Evolutionary conservation across 2,113 vertebrate species (phyloP).

Genomic region (Sphaerodactylus townsendi): DNA sequence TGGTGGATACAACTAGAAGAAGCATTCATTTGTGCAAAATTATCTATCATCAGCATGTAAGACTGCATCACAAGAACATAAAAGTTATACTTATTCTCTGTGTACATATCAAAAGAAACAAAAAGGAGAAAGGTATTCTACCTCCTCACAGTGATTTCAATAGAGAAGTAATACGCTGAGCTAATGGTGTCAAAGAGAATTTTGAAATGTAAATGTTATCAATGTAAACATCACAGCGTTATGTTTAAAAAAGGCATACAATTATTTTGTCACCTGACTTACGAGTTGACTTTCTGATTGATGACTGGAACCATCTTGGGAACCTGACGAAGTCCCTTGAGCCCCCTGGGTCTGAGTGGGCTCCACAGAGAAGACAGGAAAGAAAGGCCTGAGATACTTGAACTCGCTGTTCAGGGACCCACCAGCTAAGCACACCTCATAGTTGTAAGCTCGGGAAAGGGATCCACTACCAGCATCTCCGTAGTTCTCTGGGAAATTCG

Average conservation of each 20-base stretch:
- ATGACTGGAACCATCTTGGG: neutral
- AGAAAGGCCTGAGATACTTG: slow-evolving; percentile 24
- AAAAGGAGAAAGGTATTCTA: too few relatives aligned
- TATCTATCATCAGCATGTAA: too few relatives aligned
- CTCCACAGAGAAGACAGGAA: slow-evolving; percentile 4
- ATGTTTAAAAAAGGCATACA: neutral
- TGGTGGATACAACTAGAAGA: too few relatives aligned
- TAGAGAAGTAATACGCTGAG: too few relatives aligned
- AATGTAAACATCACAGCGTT: too few relatives aligned
- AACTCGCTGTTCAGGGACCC: neutral
- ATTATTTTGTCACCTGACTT: neutral
- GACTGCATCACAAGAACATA: too few relatives aligned
- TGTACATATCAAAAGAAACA: too few relatives aligned
- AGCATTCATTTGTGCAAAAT: too few relatives aligned
- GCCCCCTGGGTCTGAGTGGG: neutral
- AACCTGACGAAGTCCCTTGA: too few relatives aligned
- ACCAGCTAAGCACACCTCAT: slow-evolving; percentile 28
- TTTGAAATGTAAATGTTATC: neutral
- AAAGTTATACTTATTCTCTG: too few relatives aligned
- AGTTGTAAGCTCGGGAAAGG: slow-evolving; percentile 30
- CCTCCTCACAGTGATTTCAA: too few relatives aligned
- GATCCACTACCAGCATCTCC: neutral
- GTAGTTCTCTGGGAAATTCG: slow-evolving; percentile 60
- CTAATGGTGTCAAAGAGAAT: neutral
- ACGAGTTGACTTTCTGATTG: neutral